These are phyloP conservation scores for Parauchenoglanis punctatus DNA, from an alignment of 2,797 vertebrate species.

Conservation along the genomic window DNA sequence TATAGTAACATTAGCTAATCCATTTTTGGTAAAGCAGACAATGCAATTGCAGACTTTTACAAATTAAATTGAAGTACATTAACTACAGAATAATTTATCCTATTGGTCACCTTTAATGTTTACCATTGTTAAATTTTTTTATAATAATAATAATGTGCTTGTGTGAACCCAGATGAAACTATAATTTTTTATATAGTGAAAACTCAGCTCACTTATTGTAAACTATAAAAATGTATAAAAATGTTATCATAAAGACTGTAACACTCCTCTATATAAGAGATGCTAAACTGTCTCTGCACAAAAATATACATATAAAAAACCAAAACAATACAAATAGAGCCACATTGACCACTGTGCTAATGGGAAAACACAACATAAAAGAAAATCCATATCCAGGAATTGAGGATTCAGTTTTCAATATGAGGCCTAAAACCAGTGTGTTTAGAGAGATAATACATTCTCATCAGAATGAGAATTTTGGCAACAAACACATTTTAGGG, in stretches of 20 bases:
- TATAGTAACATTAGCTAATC: slow-evolving; percentile 14
- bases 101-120: not conserved
- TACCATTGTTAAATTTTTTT: not conserved
- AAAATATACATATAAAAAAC: not conserved
- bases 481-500: slow-evolving; percentile 70
- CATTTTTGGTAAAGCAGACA: slow-evolving; percentile 10
- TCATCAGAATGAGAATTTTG: slow-evolving; percentile 49
- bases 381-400: slow-evolving; percentile 42
- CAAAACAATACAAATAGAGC: not conserved
- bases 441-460: slow-evolving; percentile 50
- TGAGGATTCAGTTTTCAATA: slow-evolving; percentile 24
- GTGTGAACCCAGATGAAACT: not conserved
- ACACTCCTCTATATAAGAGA: not conserved
- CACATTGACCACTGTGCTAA: not conserved
- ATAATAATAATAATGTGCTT: not conserved
- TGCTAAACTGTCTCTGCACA: not conserved
- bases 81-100: not conserved
- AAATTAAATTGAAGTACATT: not conserved
- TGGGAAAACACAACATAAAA: slow-evolving; percentile 33
- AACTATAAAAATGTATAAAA: not conserved
- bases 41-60: not conserved
- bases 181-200: not conserved
- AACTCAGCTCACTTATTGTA: not conserved
- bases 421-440: slow-evolving; percentile 4
- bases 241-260: not conserved